phyloP scores from a whole-genome alignment of 35 echinoderm and acorn worm species.

The Ophiothrix spiculata region DNA sequence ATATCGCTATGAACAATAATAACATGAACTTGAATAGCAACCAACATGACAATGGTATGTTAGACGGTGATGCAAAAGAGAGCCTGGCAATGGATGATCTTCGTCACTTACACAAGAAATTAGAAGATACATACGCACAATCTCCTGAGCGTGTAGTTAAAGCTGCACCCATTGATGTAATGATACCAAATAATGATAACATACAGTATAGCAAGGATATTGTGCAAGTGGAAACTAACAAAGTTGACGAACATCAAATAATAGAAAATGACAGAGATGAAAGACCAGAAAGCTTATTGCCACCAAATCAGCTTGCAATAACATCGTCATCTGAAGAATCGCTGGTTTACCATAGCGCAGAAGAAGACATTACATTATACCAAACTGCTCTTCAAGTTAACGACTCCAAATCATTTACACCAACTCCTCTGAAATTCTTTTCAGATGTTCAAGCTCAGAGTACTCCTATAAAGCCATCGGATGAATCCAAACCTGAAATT shows the following conservation, averaged over 20 bases:
- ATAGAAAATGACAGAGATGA: neutral
- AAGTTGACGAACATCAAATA: neutral
- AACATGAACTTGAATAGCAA: no score
- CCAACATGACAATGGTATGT: no score
- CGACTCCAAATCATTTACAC: neutral
- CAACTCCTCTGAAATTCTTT: neutral
- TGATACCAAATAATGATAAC: neutral
- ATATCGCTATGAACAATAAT: no score
- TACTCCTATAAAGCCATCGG: neutral
- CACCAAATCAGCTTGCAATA: neutral
- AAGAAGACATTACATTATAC: slow-evolving; percentile 42
- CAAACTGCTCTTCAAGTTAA: slow-evolving; percentile 42
- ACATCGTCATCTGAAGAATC: slow-evolving; percentile 22
- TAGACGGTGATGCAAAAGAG: no score
- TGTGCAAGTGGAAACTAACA: no score
- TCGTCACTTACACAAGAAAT: neutral
- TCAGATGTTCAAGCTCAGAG: slow-evolving; percentile 1
- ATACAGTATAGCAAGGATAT: neutral
- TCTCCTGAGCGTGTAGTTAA: neutral
- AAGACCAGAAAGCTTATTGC: neutral
- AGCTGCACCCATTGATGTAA: neutral
- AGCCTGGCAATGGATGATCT: neutral
- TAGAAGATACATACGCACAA: neutral
- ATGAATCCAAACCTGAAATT: neutral
- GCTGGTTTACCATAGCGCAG: slow-evolving; percentile 36